Conservation (phyloP, 2,888 invertebrate genomes). For the Drosophila pegasa region DNA sequence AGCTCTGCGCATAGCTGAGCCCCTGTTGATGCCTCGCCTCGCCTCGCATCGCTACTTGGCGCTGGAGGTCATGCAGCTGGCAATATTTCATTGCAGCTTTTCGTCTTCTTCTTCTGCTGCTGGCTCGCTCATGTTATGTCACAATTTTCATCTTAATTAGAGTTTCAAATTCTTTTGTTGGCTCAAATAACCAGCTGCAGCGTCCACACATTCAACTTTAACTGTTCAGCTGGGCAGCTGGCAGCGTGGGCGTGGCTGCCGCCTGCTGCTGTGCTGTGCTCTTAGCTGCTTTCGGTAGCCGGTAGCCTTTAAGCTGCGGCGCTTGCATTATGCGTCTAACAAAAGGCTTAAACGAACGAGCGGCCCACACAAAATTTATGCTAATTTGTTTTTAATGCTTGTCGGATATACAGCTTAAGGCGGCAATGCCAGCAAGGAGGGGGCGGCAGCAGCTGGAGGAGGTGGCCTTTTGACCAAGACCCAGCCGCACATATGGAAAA, state of each 20-base stretch:
- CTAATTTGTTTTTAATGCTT: slow-evolving; percentile 70
- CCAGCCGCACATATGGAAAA: slow-evolving; percentile 8
- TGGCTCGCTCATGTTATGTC: slow-evolving; percentile 22
- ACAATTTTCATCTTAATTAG: slow-evolving; percentile 66
- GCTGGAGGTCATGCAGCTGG: slow-evolving; percentile 6
- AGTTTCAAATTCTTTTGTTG: slow-evolving; percentile 64
- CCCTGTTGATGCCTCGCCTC: not conserved
- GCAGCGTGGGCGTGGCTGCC: not conserved
- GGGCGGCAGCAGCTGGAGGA: too few relatives aligned
- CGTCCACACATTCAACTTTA: slow-evolving; percentile 32
- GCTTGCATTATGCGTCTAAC: slow-evolving; percentile 51
- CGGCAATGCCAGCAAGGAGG: not conserved
- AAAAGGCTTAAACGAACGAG: slow-evolving; percentile 35
- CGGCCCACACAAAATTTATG: slow-evolving; percentile 43
- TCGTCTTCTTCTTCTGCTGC: not conserved
- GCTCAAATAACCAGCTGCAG: slow-evolving; percentile 24
- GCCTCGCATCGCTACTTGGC: not conserved
- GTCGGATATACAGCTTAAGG: slow-evolving; percentile 18
- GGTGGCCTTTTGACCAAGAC: slow-evolving; percentile 1
- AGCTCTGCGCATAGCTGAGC: not conserved
- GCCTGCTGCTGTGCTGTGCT: not conserved
- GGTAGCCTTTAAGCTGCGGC: slow-evolving; percentile 33
- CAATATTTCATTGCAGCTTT: slow-evolving; percentile 8
- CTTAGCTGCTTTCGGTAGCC: slow-evolving; percentile 3
- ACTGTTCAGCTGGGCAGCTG: not conserved